These are phyloP conservation scores for Prolemur simus DNA, from an alignment of 2,113 vertebrate genomes.

Conservation along the genomic window DNA sequence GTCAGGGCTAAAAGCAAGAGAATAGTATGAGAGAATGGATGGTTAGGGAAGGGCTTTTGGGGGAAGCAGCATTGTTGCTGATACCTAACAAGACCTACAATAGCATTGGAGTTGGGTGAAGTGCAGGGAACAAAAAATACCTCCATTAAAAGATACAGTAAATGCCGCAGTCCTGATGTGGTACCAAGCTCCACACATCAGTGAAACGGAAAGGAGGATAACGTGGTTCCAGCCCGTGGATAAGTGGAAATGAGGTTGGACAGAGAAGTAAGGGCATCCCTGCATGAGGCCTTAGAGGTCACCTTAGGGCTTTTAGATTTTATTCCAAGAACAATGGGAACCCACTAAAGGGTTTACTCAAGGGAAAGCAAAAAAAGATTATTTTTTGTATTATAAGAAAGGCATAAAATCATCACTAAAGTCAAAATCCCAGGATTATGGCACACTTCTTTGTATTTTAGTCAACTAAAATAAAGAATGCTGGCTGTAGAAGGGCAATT, in stretches of 20 bases:
- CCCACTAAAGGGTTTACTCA: neutral
- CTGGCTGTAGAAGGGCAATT: neutral
- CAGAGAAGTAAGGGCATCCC: neutral
- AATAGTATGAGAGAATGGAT: neutral
- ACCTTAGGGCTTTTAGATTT: neutral
- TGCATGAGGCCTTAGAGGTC: neutral
- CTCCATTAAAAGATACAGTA: neutral
- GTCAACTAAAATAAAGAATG: neutral
- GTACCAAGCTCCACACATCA: neutral
- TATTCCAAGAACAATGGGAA: neutral
- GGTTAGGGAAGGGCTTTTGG: neutral
- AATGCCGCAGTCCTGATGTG: neutral
- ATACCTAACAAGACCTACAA: neutral
- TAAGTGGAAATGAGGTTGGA: neutral
- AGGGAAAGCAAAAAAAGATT: neutral
- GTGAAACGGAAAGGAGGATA: neutral
- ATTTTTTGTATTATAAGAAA: neutral
- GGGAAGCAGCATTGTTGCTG: neutral
- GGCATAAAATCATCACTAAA: neutral
- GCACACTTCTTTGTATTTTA: neutral
- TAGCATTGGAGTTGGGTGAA: neutral
- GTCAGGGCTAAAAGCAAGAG: neutral
- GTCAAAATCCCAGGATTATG: neutral
- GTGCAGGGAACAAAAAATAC: neutral
- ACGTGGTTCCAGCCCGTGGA: neutral